phyloP scores from a whole-genome alignment of 2,113 vertebrate genomes.

The Oncorhynchus kisutch region DNA sequence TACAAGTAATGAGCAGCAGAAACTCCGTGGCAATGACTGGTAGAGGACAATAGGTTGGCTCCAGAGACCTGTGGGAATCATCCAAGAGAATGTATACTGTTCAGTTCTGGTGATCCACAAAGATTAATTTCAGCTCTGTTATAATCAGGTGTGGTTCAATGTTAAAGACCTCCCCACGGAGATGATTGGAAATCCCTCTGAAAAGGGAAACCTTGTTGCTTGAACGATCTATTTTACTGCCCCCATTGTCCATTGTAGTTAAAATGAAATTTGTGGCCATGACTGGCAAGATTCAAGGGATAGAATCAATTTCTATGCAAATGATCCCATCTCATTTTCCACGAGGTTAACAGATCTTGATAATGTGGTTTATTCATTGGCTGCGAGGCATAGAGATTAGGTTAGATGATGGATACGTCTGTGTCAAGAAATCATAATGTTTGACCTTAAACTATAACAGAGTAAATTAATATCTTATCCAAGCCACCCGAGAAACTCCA shows the following conservation, averaged over 20 bases:
- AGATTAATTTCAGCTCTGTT: slow-evolving; percentile 48
- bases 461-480: slow-evolving; percentile 62
- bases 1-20: slow-evolving; percentile 10
- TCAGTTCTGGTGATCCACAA: slow-evolving; percentile 19
- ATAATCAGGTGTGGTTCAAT: slow-evolving; percentile 53
- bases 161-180: slow-evolving; percentile 53
- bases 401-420: slow-evolving; percentile 63
- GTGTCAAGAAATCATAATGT: slow-evolving; percentile 63
- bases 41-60: slow-evolving; percentile 45
- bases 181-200: slow-evolving; percentile 65
- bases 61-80: slow-evolving; percentile 29
- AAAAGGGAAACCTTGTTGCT: slow-evolving; percentile 48
- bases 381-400: slow-evolving; percentile 61
- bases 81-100: slow-evolving; percentile 17
- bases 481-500: slow-evolving; percentile 23
- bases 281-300: slow-evolving; percentile 59
- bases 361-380: slow-evolving; percentile 69
- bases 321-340: slow-evolving; percentile 64
- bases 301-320: slow-evolving; percentile 80
- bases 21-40: slow-evolving; percentile 20
- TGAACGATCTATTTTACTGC: too few relatives aligned
- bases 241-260: slow-evolving; percentile 63
- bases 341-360: slow-evolving; percentile 67
- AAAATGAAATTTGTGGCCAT: slow-evolving; percentile 64
- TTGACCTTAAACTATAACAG: slow-evolving; percentile 52